These are phyloP conservation scores for Allolobophora icterica DNA, from an alignment of 2,888 invertebrate genomes.

Conservation along the genomic window DNA sequence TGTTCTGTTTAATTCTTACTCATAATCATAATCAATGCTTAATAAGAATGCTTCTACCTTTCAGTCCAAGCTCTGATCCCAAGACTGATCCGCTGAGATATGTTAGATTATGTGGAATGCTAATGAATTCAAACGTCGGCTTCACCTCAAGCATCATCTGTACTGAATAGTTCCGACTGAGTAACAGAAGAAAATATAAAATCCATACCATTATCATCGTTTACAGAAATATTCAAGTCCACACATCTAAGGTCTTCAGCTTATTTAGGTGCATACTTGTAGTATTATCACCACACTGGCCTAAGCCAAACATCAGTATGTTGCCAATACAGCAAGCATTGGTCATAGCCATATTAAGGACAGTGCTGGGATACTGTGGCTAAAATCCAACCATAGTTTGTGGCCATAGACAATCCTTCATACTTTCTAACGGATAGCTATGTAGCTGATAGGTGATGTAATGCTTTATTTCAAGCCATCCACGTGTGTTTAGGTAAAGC, in stretches of 20 bases:
- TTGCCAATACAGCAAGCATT: not conserved
- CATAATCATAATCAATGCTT: too few relatives aligned
- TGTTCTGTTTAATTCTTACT: not conserved
- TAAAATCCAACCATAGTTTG: not conserved
- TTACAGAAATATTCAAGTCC: too few relatives aligned
- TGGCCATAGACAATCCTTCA: too few relatives aligned
- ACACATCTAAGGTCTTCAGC: too few relatives aligned
- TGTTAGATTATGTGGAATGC: constrained; percentile 56
- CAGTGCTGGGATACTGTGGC: not conserved
- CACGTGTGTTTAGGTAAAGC: too few relatives aligned
- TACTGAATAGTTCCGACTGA: constrained; percentile 57
- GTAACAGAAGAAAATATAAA: not conserved
- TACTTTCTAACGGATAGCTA: too few relatives aligned
- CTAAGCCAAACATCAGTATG: too few relatives aligned
- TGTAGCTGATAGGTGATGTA: too few relatives aligned
- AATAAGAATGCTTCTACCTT: not conserved
- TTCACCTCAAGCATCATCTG: constrained; percentile 55
- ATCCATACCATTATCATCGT: too few relatives aligned
- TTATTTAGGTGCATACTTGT: too few relatives aligned
- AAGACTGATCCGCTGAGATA: constrained; percentile 52
- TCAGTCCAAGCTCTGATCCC: constrained; percentile 41
- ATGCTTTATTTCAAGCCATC: too few relatives aligned
- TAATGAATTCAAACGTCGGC: constrained; percentile 55
- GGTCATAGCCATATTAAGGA: not conserved
- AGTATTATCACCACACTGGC: too few relatives aligned